phyloP scores from a whole-genome alignment of 2,113 vertebrate genomes.

The Percopsis transmontana region DNA sequence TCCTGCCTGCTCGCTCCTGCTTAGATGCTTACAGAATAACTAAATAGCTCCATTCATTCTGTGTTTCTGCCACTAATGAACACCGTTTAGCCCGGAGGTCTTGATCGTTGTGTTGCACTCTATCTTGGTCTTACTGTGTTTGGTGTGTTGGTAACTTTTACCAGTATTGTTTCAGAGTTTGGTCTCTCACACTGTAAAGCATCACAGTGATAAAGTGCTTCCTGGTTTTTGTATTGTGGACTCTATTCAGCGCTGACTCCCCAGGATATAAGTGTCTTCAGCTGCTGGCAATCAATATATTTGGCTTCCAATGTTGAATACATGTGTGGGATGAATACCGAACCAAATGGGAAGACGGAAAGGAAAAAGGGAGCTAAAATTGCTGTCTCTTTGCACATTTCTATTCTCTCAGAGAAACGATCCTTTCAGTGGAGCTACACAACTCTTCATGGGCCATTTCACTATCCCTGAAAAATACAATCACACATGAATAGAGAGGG shows the following conservation, averaged over 20 bases:
- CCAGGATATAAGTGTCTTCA: slow-evolving; percentile 70
- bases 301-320: slow-evolving; percentile 68
- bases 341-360: slow-evolving; percentile 48
- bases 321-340: slow-evolving; percentile 55
- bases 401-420: slow-evolving; percentile 54
- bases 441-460: slow-evolving; percentile 67
- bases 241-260: slow-evolving; percentile 55
- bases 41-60: slow-evolving; percentile 67
- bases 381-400: slow-evolving; percentile 40
- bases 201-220: slow-evolving; percentile 68
- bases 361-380: slow-evolving; percentile 41
- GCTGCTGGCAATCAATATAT: slow-evolving; percentile 73
- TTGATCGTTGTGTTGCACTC: slow-evolving; percentile 56
- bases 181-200: slow-evolving; percentile 51
- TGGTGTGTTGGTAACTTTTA: slow-evolving; percentile 47
- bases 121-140: slow-evolving; percentile 47
- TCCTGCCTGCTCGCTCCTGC: slow-evolving; percentile 50
- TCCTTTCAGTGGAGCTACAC: slow-evolving; percentile 53
- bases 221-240: slow-evolving; percentile 59
- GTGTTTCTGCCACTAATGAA: slow-evolving; percentile 70
- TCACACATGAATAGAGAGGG: slow-evolving; percentile 44
- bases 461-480: slow-evolving; percentile 56
- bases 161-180: slow-evolving; percentile 49
- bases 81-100: slow-evolving; percentile 56
- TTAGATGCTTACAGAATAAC: slow-evolving; percentile 61